A percentile compares a stretch with the other conserved stretches of the same genome.
These are phyloP conservation scores for Nothobranchius furzeri DNA, from an alignment of 2,113 vertebrate species.

Conservation along the genomic window DNA sequence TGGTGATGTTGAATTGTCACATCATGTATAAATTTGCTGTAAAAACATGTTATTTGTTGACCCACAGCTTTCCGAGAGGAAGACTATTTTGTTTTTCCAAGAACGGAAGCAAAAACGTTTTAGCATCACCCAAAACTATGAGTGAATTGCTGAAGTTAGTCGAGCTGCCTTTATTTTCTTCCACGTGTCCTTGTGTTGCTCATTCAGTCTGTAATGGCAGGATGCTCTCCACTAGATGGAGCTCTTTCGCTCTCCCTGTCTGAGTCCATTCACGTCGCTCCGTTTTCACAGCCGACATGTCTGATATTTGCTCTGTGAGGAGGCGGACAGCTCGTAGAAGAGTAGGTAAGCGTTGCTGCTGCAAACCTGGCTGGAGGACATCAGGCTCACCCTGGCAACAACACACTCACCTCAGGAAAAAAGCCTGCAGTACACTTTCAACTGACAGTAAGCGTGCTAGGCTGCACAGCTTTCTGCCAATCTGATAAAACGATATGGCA, in stretches of 20 bases:
- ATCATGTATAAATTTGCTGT: slow-evolving; percentile 8
- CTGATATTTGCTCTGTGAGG: slow-evolving; percentile 83
- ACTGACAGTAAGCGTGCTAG: slow-evolving; percentile 10
- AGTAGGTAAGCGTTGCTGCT: slow-evolving; percentile 93
- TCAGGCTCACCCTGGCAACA: slow-evolving; percentile 85
- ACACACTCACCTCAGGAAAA: neutral
- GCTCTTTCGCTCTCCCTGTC: neutral
- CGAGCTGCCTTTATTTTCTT: neutral
- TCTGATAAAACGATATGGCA: slow-evolving; percentile 12
- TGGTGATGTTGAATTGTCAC: slow-evolving; percentile 1
- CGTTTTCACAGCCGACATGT: slow-evolving; percentile 56
- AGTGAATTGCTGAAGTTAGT: neutral
- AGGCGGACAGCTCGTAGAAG: slow-evolving; percentile 90
- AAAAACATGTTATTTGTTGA: slow-evolving; percentile 1
- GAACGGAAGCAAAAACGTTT: neutral
- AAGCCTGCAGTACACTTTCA: neutral
- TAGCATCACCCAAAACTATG: neutral
- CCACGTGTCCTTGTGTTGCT: neutral
- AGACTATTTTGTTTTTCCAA: slow-evolving; percentile 1
- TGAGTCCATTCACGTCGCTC: neutral
- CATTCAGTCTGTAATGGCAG: slow-evolving; percentile 32
- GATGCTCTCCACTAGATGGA: slow-evolving; percentile 38
- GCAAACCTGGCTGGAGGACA: slow-evolving; percentile 92
- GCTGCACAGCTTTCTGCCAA: neutral
- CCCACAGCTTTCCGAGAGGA: neutral